phyloP scores from a whole-genome alignment of 2,888 invertebrate genomes.

The Perizoma affinitatum region DNA sequence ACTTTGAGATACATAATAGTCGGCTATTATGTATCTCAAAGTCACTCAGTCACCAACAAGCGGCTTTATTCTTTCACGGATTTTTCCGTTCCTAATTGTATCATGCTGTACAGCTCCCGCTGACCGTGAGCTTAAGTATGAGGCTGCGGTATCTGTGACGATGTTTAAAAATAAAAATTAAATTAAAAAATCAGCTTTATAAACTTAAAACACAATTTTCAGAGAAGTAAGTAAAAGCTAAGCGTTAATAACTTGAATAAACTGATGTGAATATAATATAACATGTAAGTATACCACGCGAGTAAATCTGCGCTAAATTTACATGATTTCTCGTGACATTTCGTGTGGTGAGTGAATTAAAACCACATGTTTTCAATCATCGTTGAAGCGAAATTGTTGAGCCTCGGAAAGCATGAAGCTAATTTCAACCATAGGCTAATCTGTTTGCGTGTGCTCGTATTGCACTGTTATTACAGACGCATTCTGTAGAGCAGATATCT shows the following conservation, averaged over 20 bases:
- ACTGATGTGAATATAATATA: conserved; percentile 16
- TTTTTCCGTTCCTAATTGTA: no score
- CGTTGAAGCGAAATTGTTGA: neutral
- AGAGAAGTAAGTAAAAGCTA: neutral
- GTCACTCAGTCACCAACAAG: no score
- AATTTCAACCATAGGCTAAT: conserved; percentile 17
- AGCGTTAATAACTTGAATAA: conserved; percentile 9
- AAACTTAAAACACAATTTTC: neutral
- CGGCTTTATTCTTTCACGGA: neutral
- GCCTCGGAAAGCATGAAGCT: conserved; percentile 19
- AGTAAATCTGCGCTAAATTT: conserved; percentile 24
- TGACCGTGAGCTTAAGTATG: no score
- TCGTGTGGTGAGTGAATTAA: conserved; percentile 31
- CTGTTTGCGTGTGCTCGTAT: conserved; percentile 13
- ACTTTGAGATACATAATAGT: no score
- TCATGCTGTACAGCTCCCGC: no score
- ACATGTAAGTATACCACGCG: no score
- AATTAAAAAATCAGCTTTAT: conserved; percentile 3
- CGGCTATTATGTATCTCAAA: no score
- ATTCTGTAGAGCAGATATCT: conserved; percentile 3
- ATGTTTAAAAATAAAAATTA: no score
- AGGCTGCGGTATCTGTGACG: no score
- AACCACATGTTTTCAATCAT: conserved; percentile 27
- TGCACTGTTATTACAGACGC: conserved; percentile 17
- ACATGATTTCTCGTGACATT: conserved; percentile 28